phyloP scores from a whole-genome alignment of 2,113 vertebrate genomes.

The Pseudois nayaur region DNA sequence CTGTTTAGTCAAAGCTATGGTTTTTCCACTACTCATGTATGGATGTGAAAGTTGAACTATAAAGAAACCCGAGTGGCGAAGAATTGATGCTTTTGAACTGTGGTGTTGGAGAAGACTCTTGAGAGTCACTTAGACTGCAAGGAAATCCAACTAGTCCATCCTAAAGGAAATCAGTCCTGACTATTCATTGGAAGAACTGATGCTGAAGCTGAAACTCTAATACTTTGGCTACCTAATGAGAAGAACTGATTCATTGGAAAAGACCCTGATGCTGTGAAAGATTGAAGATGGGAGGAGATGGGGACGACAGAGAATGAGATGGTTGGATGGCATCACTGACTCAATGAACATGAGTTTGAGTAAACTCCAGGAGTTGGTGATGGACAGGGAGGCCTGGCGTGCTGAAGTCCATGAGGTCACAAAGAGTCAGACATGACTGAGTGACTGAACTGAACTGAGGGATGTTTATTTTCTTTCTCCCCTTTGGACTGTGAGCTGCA shows the following conservation, averaged over 20 bases:
- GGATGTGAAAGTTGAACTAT: background rate
- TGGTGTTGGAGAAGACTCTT: background rate
- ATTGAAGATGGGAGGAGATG: background rate
- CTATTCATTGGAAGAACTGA: background rate
- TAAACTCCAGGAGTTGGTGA: background rate
- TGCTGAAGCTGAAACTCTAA: background rate
- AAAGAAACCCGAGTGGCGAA: background rate
- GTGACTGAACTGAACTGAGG: background rate
- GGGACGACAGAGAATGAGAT: background rate
- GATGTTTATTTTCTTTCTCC: background rate
- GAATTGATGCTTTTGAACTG: background rate
- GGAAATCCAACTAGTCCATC: background rate
- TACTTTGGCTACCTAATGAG: background rate
- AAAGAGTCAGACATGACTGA: background rate
- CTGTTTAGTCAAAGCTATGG: background rate
- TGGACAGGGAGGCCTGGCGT: background rate
- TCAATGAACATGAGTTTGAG: background rate
- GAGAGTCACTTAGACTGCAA: background rate
- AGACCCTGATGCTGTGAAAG: background rate
- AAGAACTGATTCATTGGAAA: background rate
- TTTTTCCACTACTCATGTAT: background rate
- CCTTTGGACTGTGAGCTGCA: background rate
- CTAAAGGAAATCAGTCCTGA: background rate
- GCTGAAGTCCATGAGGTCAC: background rate
- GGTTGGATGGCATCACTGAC: background rate